Base-by-base conservation (phyloP, 2,888 invertebrate genomes). In the Hoplodrina ambigua region DNA sequence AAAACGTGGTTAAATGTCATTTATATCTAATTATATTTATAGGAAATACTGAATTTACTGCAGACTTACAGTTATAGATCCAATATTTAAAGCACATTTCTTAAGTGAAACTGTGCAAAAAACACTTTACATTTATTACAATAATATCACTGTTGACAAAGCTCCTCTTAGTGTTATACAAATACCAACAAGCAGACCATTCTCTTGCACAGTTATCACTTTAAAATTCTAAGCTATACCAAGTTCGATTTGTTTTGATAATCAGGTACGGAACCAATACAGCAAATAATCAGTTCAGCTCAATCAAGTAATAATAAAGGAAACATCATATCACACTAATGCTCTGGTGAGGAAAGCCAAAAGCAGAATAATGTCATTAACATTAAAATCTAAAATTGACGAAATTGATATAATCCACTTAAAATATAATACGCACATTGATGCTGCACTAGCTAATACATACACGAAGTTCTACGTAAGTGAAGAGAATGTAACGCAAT, bases 351-450 rank as follows among this genome's bases (percentile, higher is more conserved):
- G 75, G 75, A 86, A 89, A 91, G 89, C 90, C 87, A 89, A 88
- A 91, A 88, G 90, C 90, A 86, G 86, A 91, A 89, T 88, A 92
- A 89, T 86, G 86, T 89, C 83, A 90, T 90, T 87, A 89, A 90
- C 86, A 88, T 92, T 94, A 91, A 94, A 95, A 93, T 94, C 94
- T 95, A 96, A 96, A 96, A 96, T 95, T 96, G 95, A 95, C 95
- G 84, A 95, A 95, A 94, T 95, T 96, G 95, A 96, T 96, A 96
- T 96, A 93, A 92, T 92, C 90, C 91, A 94, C 95, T 94, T 95
- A 94, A 93, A 92, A 88, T 87, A 87, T 87, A 91, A 92, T 91
- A 91, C 80, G 86, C 87, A 89, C 89, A 76, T 78, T 78, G 78
- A 89, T 80, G 67, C 72, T 84, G 83, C 64, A 82, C 82, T 86